A percentile compares a stretch with the other conserved stretches of the same genome.
Conservation (phyloP, 2,888 invertebrate genomes). For the Caenorhabditis doughertyi region DNA sequence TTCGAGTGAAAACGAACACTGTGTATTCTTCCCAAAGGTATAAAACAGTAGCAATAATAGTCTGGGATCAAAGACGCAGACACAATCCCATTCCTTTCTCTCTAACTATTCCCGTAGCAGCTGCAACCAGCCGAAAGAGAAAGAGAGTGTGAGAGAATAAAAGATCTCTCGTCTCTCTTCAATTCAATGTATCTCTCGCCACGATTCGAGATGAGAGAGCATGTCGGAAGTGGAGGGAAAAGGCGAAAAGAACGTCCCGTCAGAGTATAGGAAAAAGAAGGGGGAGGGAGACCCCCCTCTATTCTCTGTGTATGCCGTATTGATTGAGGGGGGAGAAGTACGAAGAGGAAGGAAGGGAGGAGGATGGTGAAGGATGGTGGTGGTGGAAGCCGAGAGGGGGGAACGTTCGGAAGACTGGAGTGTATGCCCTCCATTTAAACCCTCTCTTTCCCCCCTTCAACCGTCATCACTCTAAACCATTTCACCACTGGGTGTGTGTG, state of each 20-base stretch:
- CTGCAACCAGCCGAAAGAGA: background rate
- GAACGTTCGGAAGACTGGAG: background rate
- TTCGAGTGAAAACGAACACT: background rate
- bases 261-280: background rate
- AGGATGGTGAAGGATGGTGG: background rate
- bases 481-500: background rate
- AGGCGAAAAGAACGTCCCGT: background rate
- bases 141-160: too few species aligned
- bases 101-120: background rate
- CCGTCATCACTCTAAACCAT: constrained; percentile 31
- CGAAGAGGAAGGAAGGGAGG: background rate
- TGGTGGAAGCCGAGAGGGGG: background rate
- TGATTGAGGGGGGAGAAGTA: background rate
- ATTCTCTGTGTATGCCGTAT: background rate
- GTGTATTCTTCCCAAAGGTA: background rate
- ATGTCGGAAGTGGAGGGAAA: background rate
- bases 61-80: constrained; percentile 1
- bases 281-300: background rate
- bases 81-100: background rate
- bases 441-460: background rate
- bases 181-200: constrained; percentile 1
- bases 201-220: background rate
- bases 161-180: background rate
- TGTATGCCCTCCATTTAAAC: background rate
- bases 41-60: constrained; percentile 8